phyloP scores from a whole-genome alignment of 2,113 vertebrate genomes.

The Potamarius usumacintae region DNA sequence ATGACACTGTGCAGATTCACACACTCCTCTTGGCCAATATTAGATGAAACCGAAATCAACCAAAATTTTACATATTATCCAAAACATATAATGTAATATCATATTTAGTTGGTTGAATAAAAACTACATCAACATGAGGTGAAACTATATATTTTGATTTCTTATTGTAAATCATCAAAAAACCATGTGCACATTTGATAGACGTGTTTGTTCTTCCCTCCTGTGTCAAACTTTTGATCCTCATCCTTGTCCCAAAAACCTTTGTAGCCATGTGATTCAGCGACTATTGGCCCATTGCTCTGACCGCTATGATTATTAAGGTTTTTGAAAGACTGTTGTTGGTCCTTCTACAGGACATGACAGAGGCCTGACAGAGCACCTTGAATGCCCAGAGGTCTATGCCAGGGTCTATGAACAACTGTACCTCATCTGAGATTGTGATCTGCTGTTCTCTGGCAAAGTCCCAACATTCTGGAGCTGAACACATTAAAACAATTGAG shows the following conservation, averaged over 20 bases:
- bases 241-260: neutral
- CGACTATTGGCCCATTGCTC: neutral
- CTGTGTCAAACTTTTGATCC: neutral
- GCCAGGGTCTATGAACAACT: too few species aligned
- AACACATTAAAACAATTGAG: neutral
- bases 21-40: neutral
- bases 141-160: neutral
- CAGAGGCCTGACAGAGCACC: neutral
- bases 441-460: neutral
- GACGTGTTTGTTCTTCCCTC: neutral
- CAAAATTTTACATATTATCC: neutral
- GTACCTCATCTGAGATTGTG: neutral
- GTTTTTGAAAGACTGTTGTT: neutral
- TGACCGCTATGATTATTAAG: neutral
- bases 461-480: neutral
- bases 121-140: neutral
- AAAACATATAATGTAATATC: neutral
- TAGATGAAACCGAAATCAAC: neutral
- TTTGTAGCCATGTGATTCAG: neutral
- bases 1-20: slow-evolving; percentile 9
- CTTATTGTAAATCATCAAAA: neutral
- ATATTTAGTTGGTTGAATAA: neutral
- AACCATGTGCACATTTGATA: neutral
- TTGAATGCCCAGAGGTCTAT: neutral
- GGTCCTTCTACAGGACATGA: neutral